phyloP scores from a whole-genome alignment of 92 coral and sea anemone genomes.

The Porites divaricata region DNA sequence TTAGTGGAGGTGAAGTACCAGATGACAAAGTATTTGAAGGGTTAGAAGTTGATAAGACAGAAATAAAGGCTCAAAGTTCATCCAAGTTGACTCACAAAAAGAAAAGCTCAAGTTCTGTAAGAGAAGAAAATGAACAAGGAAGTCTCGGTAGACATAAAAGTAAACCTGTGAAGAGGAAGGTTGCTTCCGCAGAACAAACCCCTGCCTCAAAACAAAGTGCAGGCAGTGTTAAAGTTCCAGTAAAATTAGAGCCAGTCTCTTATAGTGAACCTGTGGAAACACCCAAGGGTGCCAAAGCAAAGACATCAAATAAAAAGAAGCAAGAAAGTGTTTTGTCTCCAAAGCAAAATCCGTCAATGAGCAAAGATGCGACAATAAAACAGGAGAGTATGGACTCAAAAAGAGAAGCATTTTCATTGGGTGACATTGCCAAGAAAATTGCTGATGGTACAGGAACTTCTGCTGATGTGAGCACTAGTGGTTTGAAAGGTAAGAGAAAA shows the following conservation, averaged over 20 bases:
- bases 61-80: neutral
- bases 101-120: neutral
- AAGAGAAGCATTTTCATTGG: neutral
- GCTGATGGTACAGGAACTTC: neutral
- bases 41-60: neutral
- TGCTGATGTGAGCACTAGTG: neutral
- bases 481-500: constrained; percentile 5
- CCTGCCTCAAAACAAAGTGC: neutral
- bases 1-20: neutral
- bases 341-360: neutral
- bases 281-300: constrained; percentile 19
- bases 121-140: neutral
- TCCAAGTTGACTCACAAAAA: neutral
- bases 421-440: constrained; percentile 16
- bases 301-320: constrained; percentile 14
- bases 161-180: constrained; percentile 29
- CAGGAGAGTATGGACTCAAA: neutral
- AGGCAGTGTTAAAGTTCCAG: constrained; percentile 4
- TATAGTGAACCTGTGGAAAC: neutral
- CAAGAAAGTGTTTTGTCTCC: neutral
- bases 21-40: neutral
- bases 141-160: constrained; percentile 15
- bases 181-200: neutral
- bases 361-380: neutral
- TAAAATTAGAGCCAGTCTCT: constrained; percentile 2